A percentile compares a stretch with the other conserved stretches of the same genome.
Conservation (phyloP, 2,888 invertebrate genomes). For the Plagodis pulveraria region DNA sequence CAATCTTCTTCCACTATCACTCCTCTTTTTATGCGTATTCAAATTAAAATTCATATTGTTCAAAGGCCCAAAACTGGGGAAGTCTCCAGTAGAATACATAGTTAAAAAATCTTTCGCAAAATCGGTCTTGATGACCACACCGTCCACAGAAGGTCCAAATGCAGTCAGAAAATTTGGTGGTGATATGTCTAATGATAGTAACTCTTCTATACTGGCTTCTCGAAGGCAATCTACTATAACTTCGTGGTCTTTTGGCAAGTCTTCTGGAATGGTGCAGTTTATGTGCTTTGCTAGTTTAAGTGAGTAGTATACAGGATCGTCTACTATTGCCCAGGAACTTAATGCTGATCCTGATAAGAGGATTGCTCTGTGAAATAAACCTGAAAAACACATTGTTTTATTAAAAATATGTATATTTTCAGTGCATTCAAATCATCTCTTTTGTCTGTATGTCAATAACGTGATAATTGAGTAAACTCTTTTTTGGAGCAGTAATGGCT, state of each 20-base stretch:
- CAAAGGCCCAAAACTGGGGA: slow-evolving; percentile 86
- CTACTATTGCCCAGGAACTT: slow-evolving; percentile 95
- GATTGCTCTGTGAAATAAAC: slow-evolving; percentile 94
- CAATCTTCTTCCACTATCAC: slow-evolving; percentile 85
- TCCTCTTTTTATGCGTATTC: slow-evolving; percentile 86
- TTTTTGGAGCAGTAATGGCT: too few species aligned
- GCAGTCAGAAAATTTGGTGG: slow-evolving; percentile 93
- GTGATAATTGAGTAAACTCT: too few species aligned
- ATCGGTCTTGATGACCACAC: slow-evolving; percentile 95
- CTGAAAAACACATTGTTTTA: slow-evolving; percentile 64
- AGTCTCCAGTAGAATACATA: slow-evolving; percentile 87
- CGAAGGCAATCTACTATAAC: slow-evolving; percentile 93
- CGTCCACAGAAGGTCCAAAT: slow-evolving; percentile 97
- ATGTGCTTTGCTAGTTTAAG: slow-evolving; percentile 91
- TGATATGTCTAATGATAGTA: slow-evolving; percentile 90
- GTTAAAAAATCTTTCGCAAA: slow-evolving; percentile 92
- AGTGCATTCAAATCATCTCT: too few species aligned
- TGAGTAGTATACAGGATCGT: slow-evolving; percentile 93
- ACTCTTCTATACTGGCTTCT: slow-evolving; percentile 89
- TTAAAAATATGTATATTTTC: background rate
- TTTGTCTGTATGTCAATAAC: too few species aligned
- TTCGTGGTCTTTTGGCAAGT: slow-evolving; percentile 92
- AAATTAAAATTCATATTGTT: slow-evolving; percentile 80
- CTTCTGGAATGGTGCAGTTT: slow-evolving; percentile 93
- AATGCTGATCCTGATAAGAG: slow-evolving; percentile 94